Conservation (phyloP, 1,140 invertebrate species). For the Arctopsyche grandis region DNA sequence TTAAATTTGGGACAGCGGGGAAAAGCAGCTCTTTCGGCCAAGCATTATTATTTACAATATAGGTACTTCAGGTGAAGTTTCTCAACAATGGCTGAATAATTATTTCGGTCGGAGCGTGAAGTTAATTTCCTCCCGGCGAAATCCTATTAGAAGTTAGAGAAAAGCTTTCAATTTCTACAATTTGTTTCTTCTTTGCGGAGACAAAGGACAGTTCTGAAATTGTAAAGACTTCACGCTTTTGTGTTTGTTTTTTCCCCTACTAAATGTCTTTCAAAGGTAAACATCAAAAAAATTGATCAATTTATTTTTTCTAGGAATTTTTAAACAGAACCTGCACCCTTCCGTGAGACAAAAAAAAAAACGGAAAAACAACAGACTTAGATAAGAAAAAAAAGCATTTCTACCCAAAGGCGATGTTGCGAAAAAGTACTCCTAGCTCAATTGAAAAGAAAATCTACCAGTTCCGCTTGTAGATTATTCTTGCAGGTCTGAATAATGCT, state of each 20-base stretch:
- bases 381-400: neutral
- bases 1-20: neutral
- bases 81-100: conserved; percentile 41
- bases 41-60: conserved; percentile 37
- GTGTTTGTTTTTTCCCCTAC: neutral
- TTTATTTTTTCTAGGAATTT: neutral
- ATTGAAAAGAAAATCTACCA: too few relatives aligned
- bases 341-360: too few relatives aligned
- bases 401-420: neutral
- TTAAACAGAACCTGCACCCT: neutral
- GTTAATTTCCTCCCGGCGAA: conserved; percentile 43
- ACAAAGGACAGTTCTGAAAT: conserved; percentile 14
- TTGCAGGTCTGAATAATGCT: too few relatives aligned
- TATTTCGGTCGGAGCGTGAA: conserved; percentile 45
- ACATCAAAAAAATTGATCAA: too few relatives aligned
- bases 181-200: conserved; percentile 27
- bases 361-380: too few relatives aligned
- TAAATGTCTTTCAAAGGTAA: neutral
- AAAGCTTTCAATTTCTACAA: conserved; percentile 44
- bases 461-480: too few relatives aligned
- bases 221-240: conserved; percentile 18
- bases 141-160: conserved; percentile 40
- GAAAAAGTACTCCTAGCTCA: too few relatives aligned
- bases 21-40: neutral
- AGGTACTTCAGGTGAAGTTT: conserved; percentile 33